Evolutionary conservation across 2,113 vertebrate genomes (phyloP), one percentile per base, ranked within the genome.

Genomic region (Chionomys nivalis): DNA sequence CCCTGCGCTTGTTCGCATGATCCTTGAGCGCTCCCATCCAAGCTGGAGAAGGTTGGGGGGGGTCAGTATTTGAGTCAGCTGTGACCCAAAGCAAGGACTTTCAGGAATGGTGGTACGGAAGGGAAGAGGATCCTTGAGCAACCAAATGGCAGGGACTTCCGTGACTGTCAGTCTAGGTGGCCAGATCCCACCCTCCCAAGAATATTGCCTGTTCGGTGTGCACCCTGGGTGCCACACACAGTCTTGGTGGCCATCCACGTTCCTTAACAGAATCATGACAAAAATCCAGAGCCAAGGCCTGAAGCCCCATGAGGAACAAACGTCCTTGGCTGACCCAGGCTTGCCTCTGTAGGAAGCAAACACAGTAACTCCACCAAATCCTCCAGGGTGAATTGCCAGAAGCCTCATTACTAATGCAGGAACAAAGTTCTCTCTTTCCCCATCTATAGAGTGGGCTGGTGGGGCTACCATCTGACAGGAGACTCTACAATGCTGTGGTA

Each of bases 211-310:
- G 0, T 83, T 76, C 72, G 79, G 28, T 9, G 68, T 13, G 6
- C 44, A 11, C 1, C 47, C 87, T 55, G 61, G 39, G 3, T 47
- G 78, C 83, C 94, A 39, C 47, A 2, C 36, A 68, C 61, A 3
- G 26, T 7, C 58, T 4, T 36, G 11, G 36, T 26, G 47, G 55
- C 58, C 11, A 1, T 36, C 44, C 21, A 19, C 1, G 0, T 52
- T 16, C 7, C 39, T 26, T 66, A 0, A 19, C 19, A 89, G 77
- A 70, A 58, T 44, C 14, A 39, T 23, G 65, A 52, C 61, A 10
- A 39, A 24, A 58, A 17, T 19, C 19, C 13, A 1, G 0, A 0
- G 72, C 63, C 55, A 26, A 77, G 17, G 16, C 26, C 49, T 47
- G 9, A 5, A 7, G 36, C 85, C 52, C 8, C 11, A 11, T 11